phyloP scores from a whole-genome alignment of 2,888 invertebrate genomes.

The Polyploca ridens region DNA sequence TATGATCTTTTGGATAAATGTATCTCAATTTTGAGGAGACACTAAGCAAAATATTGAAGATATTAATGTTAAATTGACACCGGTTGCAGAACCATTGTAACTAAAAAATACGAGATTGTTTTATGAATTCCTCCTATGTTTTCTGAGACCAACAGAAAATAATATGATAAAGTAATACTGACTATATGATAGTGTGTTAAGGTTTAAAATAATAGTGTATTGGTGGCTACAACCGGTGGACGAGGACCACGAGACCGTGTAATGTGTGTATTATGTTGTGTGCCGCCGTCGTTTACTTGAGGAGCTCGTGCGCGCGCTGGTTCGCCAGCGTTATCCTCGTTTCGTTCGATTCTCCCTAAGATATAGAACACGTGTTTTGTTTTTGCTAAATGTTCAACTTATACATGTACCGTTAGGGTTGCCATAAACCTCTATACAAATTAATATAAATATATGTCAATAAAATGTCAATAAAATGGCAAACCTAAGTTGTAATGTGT shows the following conservation, averaged over 20 bases:
- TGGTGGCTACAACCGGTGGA: constrained; percentile 45
- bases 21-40: constrained; percentile 44
- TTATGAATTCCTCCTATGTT: not conserved
- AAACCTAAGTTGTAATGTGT: constrained; percentile 16
- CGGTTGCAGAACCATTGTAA: constrained; percentile 42
- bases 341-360: constrained; percentile 94
- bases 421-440: not conserved
- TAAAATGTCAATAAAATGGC: not conserved
- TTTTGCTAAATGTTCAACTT: constrained; percentile 54
- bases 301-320: constrained; percentile 97
- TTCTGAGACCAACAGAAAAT: not conserved
- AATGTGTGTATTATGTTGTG: constrained; percentile 51
- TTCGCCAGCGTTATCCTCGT: constrained; percentile 98
- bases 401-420: constrained; percentile 31
- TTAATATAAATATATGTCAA: not conserved
- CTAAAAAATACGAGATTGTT: not conserved
- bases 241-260: constrained; percentile 73
- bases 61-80: constrained; percentile 26
- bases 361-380: constrained; percentile 71
- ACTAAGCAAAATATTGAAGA: constrained; percentile 39
- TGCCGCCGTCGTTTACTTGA: constrained; percentile 89
- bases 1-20: constrained; percentile 41
- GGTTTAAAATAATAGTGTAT: not conserved
- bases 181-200: not conserved
- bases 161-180: not conserved